Percentiles rank a stretch among this genome's conserved stretches.
These are phyloP conservation scores for Sebastes fasciatus DNA, from an alignment of 2,113 vertebrate genomes.

Conservation along the genomic window DNA sequence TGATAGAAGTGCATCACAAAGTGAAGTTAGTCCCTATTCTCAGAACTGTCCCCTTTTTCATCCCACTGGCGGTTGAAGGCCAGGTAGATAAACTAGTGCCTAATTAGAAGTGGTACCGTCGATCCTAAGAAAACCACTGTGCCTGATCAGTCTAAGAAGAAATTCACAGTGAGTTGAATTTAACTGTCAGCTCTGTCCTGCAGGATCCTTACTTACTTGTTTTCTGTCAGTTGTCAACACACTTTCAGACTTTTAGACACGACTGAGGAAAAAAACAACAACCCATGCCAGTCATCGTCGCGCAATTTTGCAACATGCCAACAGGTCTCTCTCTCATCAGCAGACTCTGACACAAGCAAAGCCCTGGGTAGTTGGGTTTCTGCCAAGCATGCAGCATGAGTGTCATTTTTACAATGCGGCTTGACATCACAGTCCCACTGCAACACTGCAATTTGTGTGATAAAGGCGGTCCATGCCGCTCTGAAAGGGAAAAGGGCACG, in stretches of 20 bases:
- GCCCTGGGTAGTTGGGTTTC: conserved; percentile 62
- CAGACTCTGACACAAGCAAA: conserved; percentile 59
- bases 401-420: conserved; percentile 66
- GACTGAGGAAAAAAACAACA: conserved; percentile 8
- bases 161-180: neutral
- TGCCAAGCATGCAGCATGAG: conserved; percentile 67
- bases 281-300: conserved; percentile 27
- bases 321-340: conserved; percentile 54
- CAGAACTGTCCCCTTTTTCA: neutral
- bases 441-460: conserved; percentile 76
- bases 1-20: neutral
- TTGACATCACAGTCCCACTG: conserved; percentile 70
- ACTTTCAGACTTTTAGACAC: neutral
- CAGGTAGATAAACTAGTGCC: neutral
- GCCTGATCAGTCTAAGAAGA: neutral
- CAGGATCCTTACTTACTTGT: neutral
- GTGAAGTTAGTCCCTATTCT: neutral
- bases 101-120: neutral
- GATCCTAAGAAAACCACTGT: neutral
- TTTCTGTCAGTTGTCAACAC: conserved; percentile 23
- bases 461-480: conserved; percentile 55
- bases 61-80: neutral
- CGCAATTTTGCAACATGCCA: conserved; percentile 40
- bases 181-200: neutral
- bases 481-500: conserved; percentile 55